Percentiles rank a stretch among this genome's conserved stretches.
These are phyloP conservation scores for Parazoanthus darwini DNA, from an alignment of 92 coral and sea anemone genomes.

Conservation along the genomic window DNA sequence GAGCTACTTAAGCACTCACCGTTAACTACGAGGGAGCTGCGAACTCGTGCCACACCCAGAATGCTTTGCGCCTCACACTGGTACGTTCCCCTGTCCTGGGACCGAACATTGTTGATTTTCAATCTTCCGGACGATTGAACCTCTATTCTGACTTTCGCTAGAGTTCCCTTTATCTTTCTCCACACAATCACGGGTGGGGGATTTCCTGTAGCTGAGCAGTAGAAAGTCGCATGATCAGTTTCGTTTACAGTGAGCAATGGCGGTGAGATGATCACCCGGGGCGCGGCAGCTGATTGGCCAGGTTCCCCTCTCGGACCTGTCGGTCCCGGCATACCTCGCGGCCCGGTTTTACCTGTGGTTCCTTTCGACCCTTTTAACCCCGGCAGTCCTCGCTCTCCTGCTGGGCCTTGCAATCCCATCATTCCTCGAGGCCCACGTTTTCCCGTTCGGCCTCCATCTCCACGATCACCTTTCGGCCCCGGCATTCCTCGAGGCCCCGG, in stretches of 20 bases:
- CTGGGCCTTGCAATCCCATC: too few species aligned
- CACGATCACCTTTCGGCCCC: too few species aligned
- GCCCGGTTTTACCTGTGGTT: constrained; percentile 27
- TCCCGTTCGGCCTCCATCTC: too few species aligned
- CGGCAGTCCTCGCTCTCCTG: background rate
- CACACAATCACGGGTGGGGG: constrained; percentile 38
- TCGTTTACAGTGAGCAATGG: constrained; percentile 31
- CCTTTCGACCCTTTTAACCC: constrained; percentile 4
- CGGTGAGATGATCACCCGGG: constrained; percentile 29
- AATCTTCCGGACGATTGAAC: constrained; percentile 30
- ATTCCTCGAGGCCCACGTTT: too few species aligned
- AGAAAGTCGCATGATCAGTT: constrained; percentile 24
- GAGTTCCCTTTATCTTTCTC: constrained; percentile 34
- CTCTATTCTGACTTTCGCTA: constrained; percentile 23
- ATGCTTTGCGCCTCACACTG: constrained; percentile 20
- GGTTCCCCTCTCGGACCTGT: constrained; percentile 48
- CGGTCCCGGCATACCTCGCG: constrained; percentile 33
- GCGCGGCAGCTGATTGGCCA: constrained; percentile 35
- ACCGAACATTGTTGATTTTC: constrained; percentile 16
- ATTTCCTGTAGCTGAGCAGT: constrained; percentile 42
- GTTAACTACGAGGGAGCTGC: background rate
- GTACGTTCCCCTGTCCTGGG: constrained; percentile 40
- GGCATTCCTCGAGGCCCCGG: too few species aligned
- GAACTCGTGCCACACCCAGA: background rate
- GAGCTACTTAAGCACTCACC: background rate